Base-by-base conservation (phyloP, 2,113 vertebrate species). In the Mustela nigripes region DNA sequence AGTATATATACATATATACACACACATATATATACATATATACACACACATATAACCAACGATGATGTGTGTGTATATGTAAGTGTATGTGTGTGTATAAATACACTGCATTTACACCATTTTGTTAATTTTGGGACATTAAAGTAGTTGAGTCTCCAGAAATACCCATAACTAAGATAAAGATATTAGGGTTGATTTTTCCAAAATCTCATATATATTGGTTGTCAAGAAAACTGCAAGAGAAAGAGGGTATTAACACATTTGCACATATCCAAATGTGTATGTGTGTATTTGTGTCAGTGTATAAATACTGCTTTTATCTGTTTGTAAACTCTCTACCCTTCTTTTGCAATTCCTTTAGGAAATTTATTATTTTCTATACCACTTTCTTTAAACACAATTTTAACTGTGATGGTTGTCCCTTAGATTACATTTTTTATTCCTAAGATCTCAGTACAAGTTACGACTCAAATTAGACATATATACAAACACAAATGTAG, bases 401-500 rank as follows among this genome's bases (percentile, higher is more conserved):
- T 5, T 58, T 89, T 81, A 91, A 86, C 15, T 81, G 16, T 76
- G 67, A 92, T 60, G 12, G 26, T 42, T 92, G n/a, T 74, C 28
- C 9, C 10, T 45, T 12, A 78, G 45, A 63, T 42, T 56, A 63
- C 14, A 88, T 9, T 21, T 42, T 39, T 87, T 94, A 56, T 33
- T 83, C 10, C 48, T 89, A 65, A 73, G 24, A 39, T 26, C 12
- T 92, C 22, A 39, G 4, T 65, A 58, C 28, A 73, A 63, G 15
- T 84, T 89, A 89, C 2, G 39, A 81, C 22, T 86, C 28, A 73
- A 1, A 67, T 24, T 33, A 24, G 15, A 81, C 14, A 67, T 5
- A 56, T 45, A 71, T 21, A 93, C n/a, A 98, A 58, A 97, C 71
- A 98, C 7, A 78, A 21, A 69, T 14, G 1, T 21, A 71, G 74